A percentile compares a stretch with the other conserved stretches of the same genome.
Conservation (phyloP, 2,888 invertebrate species). For the Periphyllus acericola region DNA sequence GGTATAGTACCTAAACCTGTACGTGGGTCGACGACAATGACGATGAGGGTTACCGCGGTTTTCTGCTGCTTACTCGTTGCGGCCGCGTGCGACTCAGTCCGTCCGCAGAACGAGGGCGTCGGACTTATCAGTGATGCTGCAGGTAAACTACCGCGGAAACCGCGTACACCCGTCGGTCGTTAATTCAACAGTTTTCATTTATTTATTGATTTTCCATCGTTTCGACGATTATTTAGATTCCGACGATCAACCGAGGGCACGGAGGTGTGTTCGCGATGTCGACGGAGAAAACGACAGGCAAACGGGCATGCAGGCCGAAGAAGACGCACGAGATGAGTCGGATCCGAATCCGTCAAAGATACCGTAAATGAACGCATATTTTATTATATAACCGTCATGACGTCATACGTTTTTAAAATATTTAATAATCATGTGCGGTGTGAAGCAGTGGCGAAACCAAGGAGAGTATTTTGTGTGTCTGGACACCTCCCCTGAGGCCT, state of each 20-base stretch:
- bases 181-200: too few relatives aligned
- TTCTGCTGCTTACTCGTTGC: background rate
- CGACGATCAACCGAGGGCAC: background rate
- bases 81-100: background rate
- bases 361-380: background rate
- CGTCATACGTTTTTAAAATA: too few relatives aligned
- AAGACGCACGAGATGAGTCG: background rate
- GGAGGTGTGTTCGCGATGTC: background rate
- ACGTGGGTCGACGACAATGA: background rate
- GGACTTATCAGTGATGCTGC: too few relatives aligned
- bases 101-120: too few relatives aligned
- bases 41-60: background rate
- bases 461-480: too few relatives aligned
- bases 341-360: constrained; percentile 19
- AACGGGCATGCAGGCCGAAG: background rate
- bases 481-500: too few relatives aligned
- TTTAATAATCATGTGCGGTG: too few relatives aligned
- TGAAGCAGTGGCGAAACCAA: too few relatives aligned
- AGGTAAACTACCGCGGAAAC: too few relatives aligned
- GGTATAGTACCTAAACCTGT: too few relatives aligned
- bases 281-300: background rate
- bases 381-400: too few relatives aligned
- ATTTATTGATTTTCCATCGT: background rate
- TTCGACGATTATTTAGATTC: background rate
- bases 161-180: background rate